Conservation (phyloP, 1,140 invertebrate genomes). For the Cherax quadricarinatus region DNA sequence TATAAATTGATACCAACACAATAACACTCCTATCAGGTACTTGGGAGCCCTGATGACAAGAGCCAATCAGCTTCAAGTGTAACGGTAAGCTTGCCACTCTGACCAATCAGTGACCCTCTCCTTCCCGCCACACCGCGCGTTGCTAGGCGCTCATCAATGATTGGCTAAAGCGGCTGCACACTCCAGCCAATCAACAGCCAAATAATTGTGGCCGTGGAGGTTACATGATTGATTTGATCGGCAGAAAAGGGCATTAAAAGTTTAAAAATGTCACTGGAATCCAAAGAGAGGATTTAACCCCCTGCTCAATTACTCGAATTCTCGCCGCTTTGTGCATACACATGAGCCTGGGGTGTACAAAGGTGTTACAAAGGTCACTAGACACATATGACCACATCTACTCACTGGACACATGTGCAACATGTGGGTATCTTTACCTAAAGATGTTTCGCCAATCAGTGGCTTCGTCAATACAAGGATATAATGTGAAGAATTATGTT, state of each 20-base stretch:
- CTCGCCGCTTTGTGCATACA: slow-evolving; percentile 42
- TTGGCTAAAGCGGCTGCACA: slow-evolving; percentile 45
- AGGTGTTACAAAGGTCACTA: slow-evolving; percentile 10
- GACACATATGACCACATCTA: background rate
- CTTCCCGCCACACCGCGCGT: slow-evolving; percentile 49
- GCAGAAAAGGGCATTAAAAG: slow-evolving; percentile 61
- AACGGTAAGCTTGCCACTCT: slow-evolving; percentile 33
- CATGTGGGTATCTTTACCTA: too few species aligned
- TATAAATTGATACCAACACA: slow-evolving; percentile 55
- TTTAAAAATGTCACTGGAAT: slow-evolving; percentile 62
- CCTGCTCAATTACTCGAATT: slow-evolving; percentile 61
- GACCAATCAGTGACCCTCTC: slow-evolving; percentile 47
- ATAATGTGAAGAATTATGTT: too few species aligned
- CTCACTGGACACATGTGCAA: too few species aligned
- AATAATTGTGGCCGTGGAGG: slow-evolving; percentile 53
- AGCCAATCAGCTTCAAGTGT: slow-evolving; percentile 55
- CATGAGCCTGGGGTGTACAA: background rate
- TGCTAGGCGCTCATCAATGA: slow-evolving; percentile 57
- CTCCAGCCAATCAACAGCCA: slow-evolving; percentile 46
- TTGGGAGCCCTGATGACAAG: slow-evolving; percentile 47
- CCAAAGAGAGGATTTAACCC: slow-evolving; percentile 61
- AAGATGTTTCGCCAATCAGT: too few species aligned
- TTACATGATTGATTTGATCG: slow-evolving; percentile 65
- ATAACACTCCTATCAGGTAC: slow-evolving; percentile 38
- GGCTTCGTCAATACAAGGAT: too few species aligned